A percentile compares a stretch with the other conserved stretches of the same genome.
These are phyloP conservation scores for Steinernema scapterisci DNA, from an alignment of 2,888 invertebrate genomes.

Conservation along the genomic window DNA sequence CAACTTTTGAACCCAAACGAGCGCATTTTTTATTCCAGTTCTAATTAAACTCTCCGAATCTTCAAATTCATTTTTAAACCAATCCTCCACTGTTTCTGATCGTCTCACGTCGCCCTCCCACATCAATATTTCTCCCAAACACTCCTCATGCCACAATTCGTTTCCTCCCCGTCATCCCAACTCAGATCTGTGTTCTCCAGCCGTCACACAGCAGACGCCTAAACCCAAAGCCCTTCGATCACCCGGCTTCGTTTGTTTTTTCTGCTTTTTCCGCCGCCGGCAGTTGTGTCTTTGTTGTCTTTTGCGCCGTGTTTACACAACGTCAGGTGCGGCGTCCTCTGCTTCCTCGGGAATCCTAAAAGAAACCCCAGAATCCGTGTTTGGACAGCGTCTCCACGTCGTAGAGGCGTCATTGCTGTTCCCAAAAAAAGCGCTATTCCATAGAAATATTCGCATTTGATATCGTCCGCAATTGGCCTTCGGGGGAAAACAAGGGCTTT, in stretches of 20 bases:
- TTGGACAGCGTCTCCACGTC: background rate
- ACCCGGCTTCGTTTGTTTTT: background rate
- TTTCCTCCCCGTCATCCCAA: too few species aligned
- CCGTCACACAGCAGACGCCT: too few species aligned
- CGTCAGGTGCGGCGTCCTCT: constrained; percentile 2
- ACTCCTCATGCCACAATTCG: too few species aligned
- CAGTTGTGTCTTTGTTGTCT: constrained; percentile 14
- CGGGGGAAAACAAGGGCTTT: constrained; percentile 16
- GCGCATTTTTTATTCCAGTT: too few species aligned
- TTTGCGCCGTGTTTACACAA: constrained; percentile 7
- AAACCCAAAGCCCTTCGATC: too few species aligned
- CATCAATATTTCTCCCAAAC: too few species aligned
- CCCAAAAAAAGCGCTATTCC: constrained; percentile 16
- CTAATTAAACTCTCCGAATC: too few species aligned
- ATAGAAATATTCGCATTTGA: constrained; percentile 25
- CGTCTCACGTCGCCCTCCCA: too few species aligned
- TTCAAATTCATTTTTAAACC: too few species aligned
- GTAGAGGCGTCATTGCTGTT: background rate
- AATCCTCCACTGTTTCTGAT: too few species aligned
- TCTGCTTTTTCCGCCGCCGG: background rate
- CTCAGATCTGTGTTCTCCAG: too few species aligned
- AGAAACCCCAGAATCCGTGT: background rate
- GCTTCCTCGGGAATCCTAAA: background rate
- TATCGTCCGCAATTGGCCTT: constrained; percentile 20
- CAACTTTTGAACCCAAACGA: too few species aligned